Evolutionary conservation across 1,140 invertebrate genomes (phyloP).

Genomic region (Tribolium castaneum): DNA sequence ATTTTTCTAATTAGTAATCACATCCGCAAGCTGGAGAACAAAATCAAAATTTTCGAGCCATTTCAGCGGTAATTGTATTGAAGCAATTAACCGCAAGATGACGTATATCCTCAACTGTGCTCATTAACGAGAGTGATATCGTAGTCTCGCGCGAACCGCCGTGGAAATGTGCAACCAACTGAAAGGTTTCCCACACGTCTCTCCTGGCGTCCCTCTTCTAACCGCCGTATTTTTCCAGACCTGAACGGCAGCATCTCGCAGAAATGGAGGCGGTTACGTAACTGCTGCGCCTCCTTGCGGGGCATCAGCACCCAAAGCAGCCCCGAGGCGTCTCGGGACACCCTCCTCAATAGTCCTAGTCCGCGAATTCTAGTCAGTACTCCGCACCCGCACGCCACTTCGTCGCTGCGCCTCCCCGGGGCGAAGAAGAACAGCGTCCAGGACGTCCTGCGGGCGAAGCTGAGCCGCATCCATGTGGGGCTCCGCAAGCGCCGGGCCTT

Average conservation of each 20-base stretch:
- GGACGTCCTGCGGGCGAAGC: conserved; percentile 71
- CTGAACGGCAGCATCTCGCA: conserved; percentile 80
- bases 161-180: not conserved
- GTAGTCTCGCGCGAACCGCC: not conserved
- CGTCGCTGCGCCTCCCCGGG: conserved; percentile 71
- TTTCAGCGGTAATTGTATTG: not conserved
- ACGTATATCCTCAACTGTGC: not conserved
- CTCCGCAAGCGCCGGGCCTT: conserved; percentile 72
- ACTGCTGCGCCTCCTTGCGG: conserved; percentile 74
- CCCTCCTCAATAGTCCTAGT: conserved; percentile 62
- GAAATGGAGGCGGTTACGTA: conserved; percentile 76
- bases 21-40: not conserved
- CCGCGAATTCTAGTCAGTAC: conserved; percentile 61
- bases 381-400: conserved; percentile 59
- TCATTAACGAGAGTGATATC: not conserved
- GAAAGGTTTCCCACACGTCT: not conserved
- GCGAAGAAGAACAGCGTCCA: conserved; percentile 68
- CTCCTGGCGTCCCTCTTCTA: not conserved
- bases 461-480: conserved; percentile 76
- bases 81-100: not conserved
- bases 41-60: not conserved
- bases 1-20: conserved; percentile 2
- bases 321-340: conserved; percentile 66
- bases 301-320: conserved; percentile 66
- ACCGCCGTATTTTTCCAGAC: conserved; percentile 67